Base-by-base conservation (phyloP, 2,888 invertebrate species). In the Tetrapedia diversipes region DNA sequence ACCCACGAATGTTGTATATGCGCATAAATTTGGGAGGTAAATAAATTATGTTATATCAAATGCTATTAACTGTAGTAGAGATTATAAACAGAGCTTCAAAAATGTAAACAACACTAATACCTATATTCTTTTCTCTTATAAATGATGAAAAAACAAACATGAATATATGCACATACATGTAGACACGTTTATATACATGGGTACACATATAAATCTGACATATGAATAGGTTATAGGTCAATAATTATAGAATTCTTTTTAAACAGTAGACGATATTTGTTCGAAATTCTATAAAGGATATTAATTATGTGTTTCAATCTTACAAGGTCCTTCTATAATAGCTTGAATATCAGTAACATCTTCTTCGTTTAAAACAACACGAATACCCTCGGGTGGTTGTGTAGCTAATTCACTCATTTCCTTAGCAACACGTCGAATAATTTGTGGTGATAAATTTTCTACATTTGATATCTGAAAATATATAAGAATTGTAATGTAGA, bases 301-400 rank as follows among this genome's bases (percentile, higher is more conserved):
- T 14, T 39, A 65, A 59, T 65, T 60, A 45, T 22, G 49, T 45
- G 29, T 1, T 22, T 59, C 14, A 39, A 39, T 80, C 88, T 89
- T 92, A 95, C 95, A 94, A 87, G 98, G 98, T 1, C 98, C 98
- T 86, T 97, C 97, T 89, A 98, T 96, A 81, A 95, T 94, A 22
- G 98, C 98, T 90, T 97, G 96, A 88, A 98, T 97, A 92, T 98
- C 97, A 51, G 98, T 97, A 76, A 99, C 95, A 92, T 99, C 98
- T 90, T 97, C 96, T 85, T 98, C 98, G 89, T 98, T 98, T 80
- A 97, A 94, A 91, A 95, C 94, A 86, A 98, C 95, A 93, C 97
- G 96, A 83, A 98, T 96, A 82, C 98, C 98, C 93, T 98, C 97
- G 67, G 97, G 97, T 82, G 98, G 97, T 87, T 95, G 94, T 82